These are phyloP conservation scores for Teleogryllus occipitalis DNA, from an alignment of 1,140 invertebrate genomes.

Conservation along the genomic window DNA sequence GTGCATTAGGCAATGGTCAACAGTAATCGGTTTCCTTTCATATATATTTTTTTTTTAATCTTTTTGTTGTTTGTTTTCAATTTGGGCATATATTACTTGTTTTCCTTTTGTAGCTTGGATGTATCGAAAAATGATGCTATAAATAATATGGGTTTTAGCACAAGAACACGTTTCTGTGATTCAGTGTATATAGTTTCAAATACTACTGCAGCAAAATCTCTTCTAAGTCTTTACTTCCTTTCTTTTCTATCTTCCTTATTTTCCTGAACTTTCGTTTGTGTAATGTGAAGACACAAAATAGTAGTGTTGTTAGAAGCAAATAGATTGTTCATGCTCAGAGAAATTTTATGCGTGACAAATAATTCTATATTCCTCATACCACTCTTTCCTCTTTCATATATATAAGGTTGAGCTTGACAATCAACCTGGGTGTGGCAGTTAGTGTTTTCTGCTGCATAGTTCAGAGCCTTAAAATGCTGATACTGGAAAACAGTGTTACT, in stretches of 20 bases:
- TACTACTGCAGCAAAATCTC: neutral
- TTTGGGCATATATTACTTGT: conserved; percentile 5
- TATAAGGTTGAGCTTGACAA: neutral
- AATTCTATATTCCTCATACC: neutral
- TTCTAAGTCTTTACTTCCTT: neutral
- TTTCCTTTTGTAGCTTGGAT: conserved; percentile 1
- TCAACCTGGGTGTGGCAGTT: neutral
- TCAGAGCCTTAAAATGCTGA: neutral
- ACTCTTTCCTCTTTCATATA: neutral
- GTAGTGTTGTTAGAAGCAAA: neutral
- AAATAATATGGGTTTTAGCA: neutral
- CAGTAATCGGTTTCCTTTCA: neutral
- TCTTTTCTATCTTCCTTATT: neutral
- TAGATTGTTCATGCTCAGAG: neutral
- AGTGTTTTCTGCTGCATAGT: neutral
- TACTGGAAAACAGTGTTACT: neutral
- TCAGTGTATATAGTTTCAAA: neutral
- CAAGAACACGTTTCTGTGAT: neutral
- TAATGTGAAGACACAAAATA: neutral
- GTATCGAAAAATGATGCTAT: conserved; percentile 1
- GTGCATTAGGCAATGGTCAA: neutral
- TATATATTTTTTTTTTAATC: neutral
- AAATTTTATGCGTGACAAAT: neutral
- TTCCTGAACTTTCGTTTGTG: neutral
- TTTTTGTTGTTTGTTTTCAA: neutral